Base-by-base conservation (phyloP, 2,888 invertebrate species). In the Tipula unca region DNA sequence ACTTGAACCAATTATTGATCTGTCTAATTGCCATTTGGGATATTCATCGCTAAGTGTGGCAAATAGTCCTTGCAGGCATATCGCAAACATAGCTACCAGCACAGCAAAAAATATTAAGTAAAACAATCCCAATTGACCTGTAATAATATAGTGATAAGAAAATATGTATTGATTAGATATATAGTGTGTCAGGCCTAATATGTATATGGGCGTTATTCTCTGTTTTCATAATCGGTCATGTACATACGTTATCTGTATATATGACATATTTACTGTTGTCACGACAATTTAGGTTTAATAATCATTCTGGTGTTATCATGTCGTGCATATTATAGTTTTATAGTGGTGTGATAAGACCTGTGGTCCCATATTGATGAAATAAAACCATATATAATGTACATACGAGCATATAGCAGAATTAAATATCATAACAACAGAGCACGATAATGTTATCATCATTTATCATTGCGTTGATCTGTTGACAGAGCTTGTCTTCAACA, bases 51-150 rank as follows among this genome's bases (percentile, higher is more conserved):
- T 93, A 86, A 98, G 89, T 0, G 95, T 94, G 82, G 94, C 91
- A 88, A 96, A 92, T 88, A 99, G 93, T 0, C 95, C 95, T 86
- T 95, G 94, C 93, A 98, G 94, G 90, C 98, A 97, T 85, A 96
- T 93, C 0, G 95, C 93, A 91, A 98, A 98, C 89, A 99, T 92
- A 8, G 95, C 94, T 17, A 95, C 95, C 89, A 99, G 92, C 86
- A 94, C 93, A 85, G 94, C 92, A 92, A 98, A 99, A 93, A 98
- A 99, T 87, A 97, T 93, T 83, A 93, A 87, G 92, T 99, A 99
- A 92, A 99, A 99, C 0, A 95, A 87, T 29, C 95, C 89, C 86
- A 98, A 93, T 90, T 96, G 95, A 87, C 93, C 98, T 98, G 93
- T 29, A 94, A 93, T 86, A n/a, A n/a, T n/a, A n/a, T 88, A 88